Evolutionary conservation across 2,888 invertebrate genomes (phyloP), one percentile per base, ranked within the genome.

Genomic region (Fissipunctia ypsillon): DNA sequence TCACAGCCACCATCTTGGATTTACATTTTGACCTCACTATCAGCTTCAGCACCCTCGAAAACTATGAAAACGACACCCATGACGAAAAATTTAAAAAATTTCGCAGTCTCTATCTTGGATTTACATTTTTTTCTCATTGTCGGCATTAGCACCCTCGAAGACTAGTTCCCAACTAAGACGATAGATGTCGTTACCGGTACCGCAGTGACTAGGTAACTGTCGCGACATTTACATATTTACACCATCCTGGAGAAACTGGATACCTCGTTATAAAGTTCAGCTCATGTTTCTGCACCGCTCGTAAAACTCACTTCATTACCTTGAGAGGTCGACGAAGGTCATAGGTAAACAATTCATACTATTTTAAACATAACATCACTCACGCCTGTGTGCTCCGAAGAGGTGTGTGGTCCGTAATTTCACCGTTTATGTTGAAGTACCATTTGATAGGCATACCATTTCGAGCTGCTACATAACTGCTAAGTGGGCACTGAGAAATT

Each of bases 201-300:
- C 45, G 19, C 54, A 57, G 43, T 25, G 57, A 43, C 50, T 28
- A 78, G 77, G 57, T 83, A 79, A 83, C 69, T 50, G 65, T 73
- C 57, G 61, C 43, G 65, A 69, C 73, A 80, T 82, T 80, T 80
- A 80, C 84, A 84, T 84, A 80, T 80, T 82, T 67, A 77, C 38
- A 50, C 69, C 65, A 73, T 78, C 80, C 68, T 76, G 79, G 73
- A 82, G 76, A 41, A 74, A 84, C 83, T 69, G 68, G 76, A 82
- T 78, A 76, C 71, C 82, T 84, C 73, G 80, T 80, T 86, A 85
- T 73, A 78, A 80, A 80, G 84, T 82, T 76, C 69, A 74, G 76
- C 65, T 76, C 82, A 76, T 84, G 79, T 79, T 84, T 84, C 60
- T 60, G 64, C 22, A 68, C 14, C 35, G 64, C 70, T 80, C 75